Percentiles rank a stretch among this genome's conserved stretches.
phyloP scores from a whole-genome alignment of 2,888 invertebrate genomes.

The Scaeva pyrastri region DNA sequence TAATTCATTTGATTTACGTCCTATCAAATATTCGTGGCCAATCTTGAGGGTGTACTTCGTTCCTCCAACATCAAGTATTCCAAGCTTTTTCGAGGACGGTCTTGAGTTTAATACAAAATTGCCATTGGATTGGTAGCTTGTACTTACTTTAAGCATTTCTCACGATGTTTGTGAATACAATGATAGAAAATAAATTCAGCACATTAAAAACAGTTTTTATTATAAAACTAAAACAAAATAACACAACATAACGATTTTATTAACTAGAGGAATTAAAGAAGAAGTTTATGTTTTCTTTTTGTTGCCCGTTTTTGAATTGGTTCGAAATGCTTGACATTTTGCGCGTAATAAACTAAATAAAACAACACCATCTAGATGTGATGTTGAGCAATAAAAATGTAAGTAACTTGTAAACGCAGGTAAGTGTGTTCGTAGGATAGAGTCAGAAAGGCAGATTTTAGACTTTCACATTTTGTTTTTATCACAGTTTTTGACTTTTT shows the following conservation, averaged over 20 bases:
- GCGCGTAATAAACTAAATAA: background rate
- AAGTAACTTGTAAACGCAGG: slow-evolving; percentile 8
- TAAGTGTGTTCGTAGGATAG: background rate
- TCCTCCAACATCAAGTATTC: slow-evolving; percentile 48
- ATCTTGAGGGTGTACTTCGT: slow-evolving; percentile 31
- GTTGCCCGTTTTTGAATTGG: slow-evolving; percentile 8
- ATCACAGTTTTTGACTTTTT: too few relatives aligned
- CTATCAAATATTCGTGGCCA: slow-evolving; percentile 56
- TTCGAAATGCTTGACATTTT: slow-evolving; percentile 19
- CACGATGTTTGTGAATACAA: background rate
- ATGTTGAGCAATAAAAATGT: background rate
- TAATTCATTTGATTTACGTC: slow-evolving; percentile 22
- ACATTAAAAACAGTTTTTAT: slow-evolving; percentile 12
- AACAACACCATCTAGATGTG: background rate
- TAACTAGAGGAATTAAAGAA: background rate
- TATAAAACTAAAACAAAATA: background rate
- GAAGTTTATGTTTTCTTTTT: slow-evolving; percentile 8
- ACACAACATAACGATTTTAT: background rate
- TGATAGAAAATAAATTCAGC: background rate
- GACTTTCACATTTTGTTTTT: too few relatives aligned
- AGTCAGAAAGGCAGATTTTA: too few relatives aligned
- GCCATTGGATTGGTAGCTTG: background rate
- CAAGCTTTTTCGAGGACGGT: slow-evolving; percentile 9
- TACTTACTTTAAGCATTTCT: slow-evolving; percentile 28
- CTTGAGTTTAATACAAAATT: background rate